These are phyloP conservation scores for Tanytarsus gracilentus DNA, from an alignment of 2,888 invertebrate species.

Conservation along the genomic window DNA sequence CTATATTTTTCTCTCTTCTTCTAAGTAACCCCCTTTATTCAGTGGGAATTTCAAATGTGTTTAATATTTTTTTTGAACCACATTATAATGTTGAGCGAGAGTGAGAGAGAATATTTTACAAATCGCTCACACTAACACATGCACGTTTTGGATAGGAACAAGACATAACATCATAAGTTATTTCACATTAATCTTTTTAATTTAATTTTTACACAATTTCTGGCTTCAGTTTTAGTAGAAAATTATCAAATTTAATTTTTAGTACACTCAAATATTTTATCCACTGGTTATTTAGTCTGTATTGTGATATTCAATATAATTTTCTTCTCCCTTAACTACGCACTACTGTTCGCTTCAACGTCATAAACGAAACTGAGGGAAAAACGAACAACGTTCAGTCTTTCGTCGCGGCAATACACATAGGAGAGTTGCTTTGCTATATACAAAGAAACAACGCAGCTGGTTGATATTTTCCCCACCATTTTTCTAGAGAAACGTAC, in stretches of 20 bases:
- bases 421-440: conserved; percentile 1
- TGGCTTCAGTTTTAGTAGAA: too few species aligned
- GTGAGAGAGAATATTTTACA: not conserved
- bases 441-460: conserved; percentile 26
- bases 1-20: conserved; percentile 1
- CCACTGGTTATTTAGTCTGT: not conserved
- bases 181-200: too few species aligned
- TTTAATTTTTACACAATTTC: too few species aligned
- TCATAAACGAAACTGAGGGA: conserved; percentile 25
- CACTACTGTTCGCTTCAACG: conserved; percentile 11
- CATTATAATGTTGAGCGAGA: not conserved
- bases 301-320: not conserved
- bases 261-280: too few species aligned
- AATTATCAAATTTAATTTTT: too few species aligned
- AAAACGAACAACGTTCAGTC: conserved; percentile 2
- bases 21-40: conserved; percentile 25
- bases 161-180: too few species aligned
- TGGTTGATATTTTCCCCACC: conserved; percentile 19
- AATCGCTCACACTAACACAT: too few species aligned
- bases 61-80: not conserved
- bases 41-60: conserved; percentile 24
- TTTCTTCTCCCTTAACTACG: not conserved
- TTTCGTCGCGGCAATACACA: conserved; percentile 6
- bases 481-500: conserved; percentile 6
- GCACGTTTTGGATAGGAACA: too few species aligned